Base-by-base conservation (phyloP, 1,140 invertebrate genomes). In the Cydia pomonella region DNA sequence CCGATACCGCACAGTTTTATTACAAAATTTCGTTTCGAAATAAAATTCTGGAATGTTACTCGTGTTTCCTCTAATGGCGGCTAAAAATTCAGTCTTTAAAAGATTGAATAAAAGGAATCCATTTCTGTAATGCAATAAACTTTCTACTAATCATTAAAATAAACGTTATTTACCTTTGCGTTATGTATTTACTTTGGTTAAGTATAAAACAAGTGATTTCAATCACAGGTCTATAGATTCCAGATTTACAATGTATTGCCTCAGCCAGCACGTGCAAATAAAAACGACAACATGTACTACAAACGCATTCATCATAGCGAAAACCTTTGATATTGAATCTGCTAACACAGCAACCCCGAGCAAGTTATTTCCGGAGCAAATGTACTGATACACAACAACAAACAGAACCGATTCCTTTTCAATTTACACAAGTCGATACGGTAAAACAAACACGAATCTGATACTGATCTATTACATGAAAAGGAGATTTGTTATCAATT, bases 311-410 rank as follows among this genome's bases (percentile, higher is more conserved):
- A 38, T 69, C 64, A 27, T 27, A 29, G 27, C 13, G 29, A 38
- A 69, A 33, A n/a, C 64, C 33, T 69, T 69, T 69, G 64, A 69
- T 69, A 69, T 69, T 69, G 86, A 87, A 87, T 87, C 82, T 85
- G 82, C 76, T 80, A 76, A 80, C 81, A 80, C 80, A 75, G 79
- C 78, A 69, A 82, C 76, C 83, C 78, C 79, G 80, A 82, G 80
- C 82, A 85, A 86, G 84, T 84, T 87, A 85, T 87, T 87, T 87
- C 84, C 85, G 79, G 79, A 72, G 73, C 27, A 82, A 84, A 83
- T 84, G 80, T 82, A 79, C 78, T 77, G 74, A 76, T 74, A 84
- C 79, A 77, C 77, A 84, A 86, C 82, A 81, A 76, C 79, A 80
- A 83, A 62, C 72, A 38, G 64, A 12, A 66, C 33, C 27, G 29